These are phyloP conservation scores for Smittia sp. DNA, from an alignment of 2,888 invertebrate genomes.

Conservation along the genomic window DNA sequence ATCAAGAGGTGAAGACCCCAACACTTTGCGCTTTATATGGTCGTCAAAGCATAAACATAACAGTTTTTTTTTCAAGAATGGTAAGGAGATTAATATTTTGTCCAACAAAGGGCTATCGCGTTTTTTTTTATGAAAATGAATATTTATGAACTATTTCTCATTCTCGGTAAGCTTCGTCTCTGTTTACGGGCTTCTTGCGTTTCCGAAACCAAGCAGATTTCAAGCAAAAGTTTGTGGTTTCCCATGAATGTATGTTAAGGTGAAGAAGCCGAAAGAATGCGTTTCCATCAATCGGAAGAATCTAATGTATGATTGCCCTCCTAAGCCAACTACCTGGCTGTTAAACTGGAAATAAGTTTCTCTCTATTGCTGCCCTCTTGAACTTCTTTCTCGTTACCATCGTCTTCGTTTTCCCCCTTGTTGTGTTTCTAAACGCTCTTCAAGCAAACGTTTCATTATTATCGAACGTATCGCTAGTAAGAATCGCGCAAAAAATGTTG, in stretches of 20 bases:
- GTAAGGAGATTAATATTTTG: slow-evolving; percentile 3
- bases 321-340: slow-evolving; percentile 12
- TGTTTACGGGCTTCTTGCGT: slow-evolving; percentile 14
- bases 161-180: not conserved
- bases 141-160: slow-evolving; percentile 30
- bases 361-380: slow-evolving; percentile 18
- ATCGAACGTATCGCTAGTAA: slow-evolving; percentile 10
- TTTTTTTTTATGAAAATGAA: slow-evolving; percentile 10
- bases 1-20: slow-evolving; percentile 15
- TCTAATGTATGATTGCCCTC: not conserved
- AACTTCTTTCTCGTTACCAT: slow-evolving; percentile 9
- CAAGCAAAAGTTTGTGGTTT: not conserved
- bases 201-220: slow-evolving; percentile 3
- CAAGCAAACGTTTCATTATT: not conserved
- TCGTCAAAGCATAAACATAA: not conserved
- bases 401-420: slow-evolving; percentile 5
- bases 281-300: slow-evolving; percentile 13
- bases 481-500: not conserved
- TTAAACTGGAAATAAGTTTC: not conserved
- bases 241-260: not conserved
- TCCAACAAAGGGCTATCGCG: too few relatives aligned
- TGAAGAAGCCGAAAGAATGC: slow-evolving; percentile 15
- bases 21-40: slow-evolving; percentile 14
- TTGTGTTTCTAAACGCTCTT: not conserved
- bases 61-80: slow-evolving; percentile 11